Base-by-base conservation (phyloP, 2,797 vertebrate species). In the Poecilia gillii region DNA sequence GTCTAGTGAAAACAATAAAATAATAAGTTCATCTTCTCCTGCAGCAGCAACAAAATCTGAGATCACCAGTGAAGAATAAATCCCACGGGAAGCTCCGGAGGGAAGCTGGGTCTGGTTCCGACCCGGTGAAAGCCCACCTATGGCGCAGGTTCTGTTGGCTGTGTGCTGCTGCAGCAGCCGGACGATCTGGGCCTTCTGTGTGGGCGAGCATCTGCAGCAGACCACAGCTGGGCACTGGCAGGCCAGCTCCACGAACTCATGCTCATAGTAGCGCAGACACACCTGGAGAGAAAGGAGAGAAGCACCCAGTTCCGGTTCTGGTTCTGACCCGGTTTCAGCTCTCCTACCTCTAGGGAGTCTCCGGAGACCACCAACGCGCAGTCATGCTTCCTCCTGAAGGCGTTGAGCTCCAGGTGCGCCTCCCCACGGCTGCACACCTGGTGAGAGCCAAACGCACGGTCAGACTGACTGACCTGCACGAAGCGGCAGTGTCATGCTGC, bases 181-280 rank as follows among this genome's bases (percentile, higher is more conserved):
- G 86, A 98, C 98, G 8, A 99, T 98, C 85, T 96, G 97, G 53
- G 98, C 98, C 90, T 99, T 99, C 92, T 99, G 98, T 0, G 98
- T 99, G 5, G 98, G 98, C 0, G 98, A 99, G 87, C 98, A 99
- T 83, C 98, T 97, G 66, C 98, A 99, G 95, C 98, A 99, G 57
- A 99, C 98, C 39, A 99, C 98, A 0, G 98, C 98, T 0, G 98
- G 98, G 85, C 98, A 99, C 93, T 99, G 98, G 88, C 98, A 99
- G 0, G 98, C 98, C 93, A 99, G 81, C 93, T 99, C 98, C 79
- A 99, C 97, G 79, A 99, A 96, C 92, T 99, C 98, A 2, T 98
- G 98, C 88, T 99, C 98, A 0, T 99, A 99, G 90, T 98, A 99
- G 70, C 96, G 96, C 84, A 99, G 90, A 83, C 98, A 99, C 82